A percentile compares a stretch with the other conserved stretches of the same genome.
Conservation (phyloP, 2,113 vertebrate genomes). For the Orthonyx spaldingii region DNA sequence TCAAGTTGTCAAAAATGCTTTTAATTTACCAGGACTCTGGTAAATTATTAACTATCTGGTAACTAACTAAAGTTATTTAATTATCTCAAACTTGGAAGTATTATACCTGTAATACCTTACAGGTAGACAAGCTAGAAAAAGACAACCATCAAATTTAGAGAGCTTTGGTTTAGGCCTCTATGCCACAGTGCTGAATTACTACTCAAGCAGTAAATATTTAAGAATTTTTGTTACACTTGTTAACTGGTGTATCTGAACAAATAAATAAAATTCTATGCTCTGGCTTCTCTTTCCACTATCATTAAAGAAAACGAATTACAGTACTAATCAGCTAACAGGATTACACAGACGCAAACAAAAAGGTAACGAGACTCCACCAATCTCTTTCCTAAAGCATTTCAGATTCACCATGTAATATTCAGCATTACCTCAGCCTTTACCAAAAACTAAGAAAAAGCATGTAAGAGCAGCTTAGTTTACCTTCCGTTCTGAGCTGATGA, state of each 20-base stretch:
- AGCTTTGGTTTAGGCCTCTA: not conserved
- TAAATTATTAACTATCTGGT: no score
- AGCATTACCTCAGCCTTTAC: not conserved
- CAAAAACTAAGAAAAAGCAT: not conserved
- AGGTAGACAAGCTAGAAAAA: not conserved
- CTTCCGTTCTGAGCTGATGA: constrained; percentile 85
- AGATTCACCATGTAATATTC: not conserved
- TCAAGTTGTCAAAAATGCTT: not conserved
- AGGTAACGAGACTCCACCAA: not conserved
- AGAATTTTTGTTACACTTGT: not conserved
- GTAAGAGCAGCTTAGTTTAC: constrained; percentile 53
- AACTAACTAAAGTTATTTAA: not conserved
- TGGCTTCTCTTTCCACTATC: not conserved
- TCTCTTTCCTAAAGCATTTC: not conserved
- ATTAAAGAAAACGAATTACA: not conserved
- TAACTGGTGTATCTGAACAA: not conserved
- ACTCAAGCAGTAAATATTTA: not conserved
- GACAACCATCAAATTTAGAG: not conserved
- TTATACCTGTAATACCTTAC: not conserved
- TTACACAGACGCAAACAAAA: not conserved
- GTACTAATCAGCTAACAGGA: not conserved
- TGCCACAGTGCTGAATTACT: not conserved
- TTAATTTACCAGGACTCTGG: not conserved
- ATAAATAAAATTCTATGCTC: not conserved
- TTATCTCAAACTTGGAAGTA: not conserved